phyloP scores from a whole-genome alignment of 1,140 invertebrate species.

The Nephila pilipes region DNA sequence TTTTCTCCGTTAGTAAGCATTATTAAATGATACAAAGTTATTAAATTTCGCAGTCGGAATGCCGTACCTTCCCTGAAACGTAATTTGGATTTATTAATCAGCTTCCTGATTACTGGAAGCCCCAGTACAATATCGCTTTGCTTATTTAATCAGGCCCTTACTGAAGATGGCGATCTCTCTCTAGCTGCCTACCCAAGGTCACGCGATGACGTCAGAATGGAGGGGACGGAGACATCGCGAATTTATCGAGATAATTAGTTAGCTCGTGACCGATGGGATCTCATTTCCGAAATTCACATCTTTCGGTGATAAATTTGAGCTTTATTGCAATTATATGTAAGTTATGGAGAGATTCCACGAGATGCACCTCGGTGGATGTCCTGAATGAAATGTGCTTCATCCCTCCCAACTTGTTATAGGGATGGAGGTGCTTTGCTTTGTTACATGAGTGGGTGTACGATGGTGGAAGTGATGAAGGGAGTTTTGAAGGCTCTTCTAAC shows the following conservation, averaged over 20 bases:
- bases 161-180: background rate
- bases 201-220: background rate
- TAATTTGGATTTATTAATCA: background rate
- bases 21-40: background rate
- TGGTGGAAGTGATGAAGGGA: background rate
- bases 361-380: background rate
- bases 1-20: too few relatives aligned
- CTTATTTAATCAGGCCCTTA: slow-evolving; percentile 3
- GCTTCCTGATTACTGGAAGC: background rate
- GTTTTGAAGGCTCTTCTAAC: background rate
- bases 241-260: slow-evolving; percentile 39
- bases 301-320: slow-evolving; percentile 12
- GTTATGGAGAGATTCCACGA: background rate
- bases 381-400: background rate
- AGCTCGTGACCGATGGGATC: slow-evolving; percentile 20
- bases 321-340: slow-evolving; percentile 13
- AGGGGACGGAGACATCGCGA: background rate
- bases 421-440: background rate
- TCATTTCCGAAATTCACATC: slow-evolving; percentile 26
- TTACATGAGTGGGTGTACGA: background rate
- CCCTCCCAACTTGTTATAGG: background rate
- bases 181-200: slow-evolving; percentile 5
- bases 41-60: background rate
- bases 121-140: background rate
- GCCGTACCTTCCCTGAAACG: background rate